Conservation (phyloP, 2,888 invertebrate genomes). For the Neoascia interrupta region DNA sequence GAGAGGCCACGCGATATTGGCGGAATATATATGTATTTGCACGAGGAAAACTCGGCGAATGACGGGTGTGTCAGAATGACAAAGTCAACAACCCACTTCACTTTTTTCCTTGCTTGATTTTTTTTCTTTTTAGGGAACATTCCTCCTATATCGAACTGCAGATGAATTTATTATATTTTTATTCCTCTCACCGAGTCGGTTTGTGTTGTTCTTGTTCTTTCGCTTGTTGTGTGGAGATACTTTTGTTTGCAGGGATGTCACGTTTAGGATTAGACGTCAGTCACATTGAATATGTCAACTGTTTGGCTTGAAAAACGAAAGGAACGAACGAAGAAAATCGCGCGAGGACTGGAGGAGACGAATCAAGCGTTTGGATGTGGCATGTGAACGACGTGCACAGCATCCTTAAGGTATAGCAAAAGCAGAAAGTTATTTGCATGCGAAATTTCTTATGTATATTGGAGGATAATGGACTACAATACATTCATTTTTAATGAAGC, state of each 20-base stretch:
- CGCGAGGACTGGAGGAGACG: background rate
- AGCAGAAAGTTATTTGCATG: conserved; percentile 32
- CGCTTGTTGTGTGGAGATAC: conserved; percentile 4
- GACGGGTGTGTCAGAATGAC: conserved; percentile 41
- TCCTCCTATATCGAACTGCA: conserved; percentile 16
- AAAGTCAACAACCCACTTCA: conserved; percentile 12
- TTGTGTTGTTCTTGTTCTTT: background rate
- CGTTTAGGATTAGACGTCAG: conserved; percentile 58
- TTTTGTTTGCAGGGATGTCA: conserved; percentile 43
- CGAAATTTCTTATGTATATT: conserved; percentile 21
- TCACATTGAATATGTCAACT: conserved; percentile 47
- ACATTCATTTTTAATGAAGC: conserved; percentile 65
- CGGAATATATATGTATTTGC: background rate
- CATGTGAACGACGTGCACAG: conserved; percentile 46
- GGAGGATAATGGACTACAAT: conserved; percentile 59
- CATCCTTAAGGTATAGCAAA: conserved; percentile 29
- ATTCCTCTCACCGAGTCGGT: background rate
- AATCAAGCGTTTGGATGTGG: conserved; percentile 10
- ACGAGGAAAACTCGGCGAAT: conserved; percentile 1
- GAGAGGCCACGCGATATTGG: conserved; percentile 3
- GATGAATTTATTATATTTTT: conserved; percentile 28
- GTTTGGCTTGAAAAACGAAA: conserved; percentile 17
- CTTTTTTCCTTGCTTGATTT: background rate
- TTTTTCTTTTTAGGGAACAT: conserved; percentile 3
- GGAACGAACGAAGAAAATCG: background rate